These are phyloP conservation scores for Caenorhabditis becei DNA, from an alignment of 2,888 invertebrate species.

Conservation along the genomic window DNA sequence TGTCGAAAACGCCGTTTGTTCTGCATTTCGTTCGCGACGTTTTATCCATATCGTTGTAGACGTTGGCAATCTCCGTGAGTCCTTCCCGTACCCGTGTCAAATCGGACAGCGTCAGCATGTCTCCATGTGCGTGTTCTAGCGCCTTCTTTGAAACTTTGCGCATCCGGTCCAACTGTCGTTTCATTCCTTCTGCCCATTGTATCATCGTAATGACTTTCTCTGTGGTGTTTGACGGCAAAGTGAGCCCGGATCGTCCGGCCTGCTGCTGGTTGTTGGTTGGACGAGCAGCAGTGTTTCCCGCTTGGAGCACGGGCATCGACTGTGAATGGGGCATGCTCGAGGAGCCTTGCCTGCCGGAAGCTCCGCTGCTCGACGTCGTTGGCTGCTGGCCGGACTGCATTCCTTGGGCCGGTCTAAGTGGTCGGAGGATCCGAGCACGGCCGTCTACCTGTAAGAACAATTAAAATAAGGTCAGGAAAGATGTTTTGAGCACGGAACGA, in stretches of 20 bases:
- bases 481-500: neutral
- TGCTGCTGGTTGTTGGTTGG: constrained; percentile 7
- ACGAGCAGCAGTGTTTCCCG: neutral
- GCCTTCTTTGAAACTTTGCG: constrained; percentile 13
- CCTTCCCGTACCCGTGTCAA: neutral
- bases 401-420: constrained; percentile 24
- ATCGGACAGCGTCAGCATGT: constrained; percentile 8
- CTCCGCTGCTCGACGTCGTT: constrained; percentile 13
- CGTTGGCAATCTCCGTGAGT: constrained; percentile 22
- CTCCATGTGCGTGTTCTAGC: constrained; percentile 4
- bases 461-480: neutral
- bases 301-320: constrained; percentile 46
- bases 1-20: constrained; percentile 35
- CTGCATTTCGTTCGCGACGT: constrained; percentile 24
- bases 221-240: constrained; percentile 40
- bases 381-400: constrained; percentile 38
- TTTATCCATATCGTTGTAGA: constrained; percentile 20
- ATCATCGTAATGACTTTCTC: constrained; percentile 22
- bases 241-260: constrained; percentile 1
- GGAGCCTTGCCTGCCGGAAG: neutral
- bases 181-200: constrained; percentile 28
- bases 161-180: constrained; percentile 1
- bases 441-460: constrained; percentile 46
- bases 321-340: constrained; percentile 41
- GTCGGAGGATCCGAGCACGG: constrained; percentile 53